Evolutionary conservation across 2,797 vertebrate genomes (phyloP).

Genomic region (Mus spretus): DNA sequence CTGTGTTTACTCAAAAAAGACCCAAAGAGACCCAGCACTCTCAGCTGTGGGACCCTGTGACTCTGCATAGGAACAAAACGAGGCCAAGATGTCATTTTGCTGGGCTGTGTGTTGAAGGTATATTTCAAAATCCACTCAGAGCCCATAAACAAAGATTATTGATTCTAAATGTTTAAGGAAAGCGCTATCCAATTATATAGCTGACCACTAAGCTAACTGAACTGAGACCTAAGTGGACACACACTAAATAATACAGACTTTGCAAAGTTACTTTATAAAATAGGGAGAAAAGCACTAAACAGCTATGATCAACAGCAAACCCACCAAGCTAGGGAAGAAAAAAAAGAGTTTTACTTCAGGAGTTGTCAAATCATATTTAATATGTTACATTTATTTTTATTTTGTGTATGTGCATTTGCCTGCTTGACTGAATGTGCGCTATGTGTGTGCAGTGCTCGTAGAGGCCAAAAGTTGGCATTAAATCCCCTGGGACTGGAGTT

Average conservation of each 20-base stretch:
- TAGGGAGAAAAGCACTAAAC: not conserved
- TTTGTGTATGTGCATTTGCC: too few species aligned
- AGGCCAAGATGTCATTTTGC: not conserved
- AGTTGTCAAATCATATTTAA: not conserved
- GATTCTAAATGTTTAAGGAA: not conserved
- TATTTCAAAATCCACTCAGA: not conserved
- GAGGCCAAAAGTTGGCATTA: not conserved
- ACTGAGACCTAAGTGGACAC: not conserved
- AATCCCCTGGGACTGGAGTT: not conserved
- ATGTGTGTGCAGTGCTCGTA: not conserved
- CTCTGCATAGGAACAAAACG: not conserved
- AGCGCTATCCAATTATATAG: not conserved
- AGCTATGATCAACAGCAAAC: not conserved
- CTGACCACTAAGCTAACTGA: not conserved
- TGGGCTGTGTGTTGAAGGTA: not conserved
- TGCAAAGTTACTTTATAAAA: conserved; percentile 10
- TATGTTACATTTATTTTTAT: not conserved
- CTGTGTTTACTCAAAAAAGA: not conserved
- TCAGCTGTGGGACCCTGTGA: not conserved
- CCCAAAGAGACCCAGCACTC: not conserved
- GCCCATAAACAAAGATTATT: not conserved
- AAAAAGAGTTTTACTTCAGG: not conserved
- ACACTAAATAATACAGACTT: not conserved
- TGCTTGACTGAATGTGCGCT: not conserved
- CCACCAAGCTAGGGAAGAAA: not conserved